Conservation (phyloP, 2,888 invertebrate genomes). For the Resseliella maxima region DNA sequence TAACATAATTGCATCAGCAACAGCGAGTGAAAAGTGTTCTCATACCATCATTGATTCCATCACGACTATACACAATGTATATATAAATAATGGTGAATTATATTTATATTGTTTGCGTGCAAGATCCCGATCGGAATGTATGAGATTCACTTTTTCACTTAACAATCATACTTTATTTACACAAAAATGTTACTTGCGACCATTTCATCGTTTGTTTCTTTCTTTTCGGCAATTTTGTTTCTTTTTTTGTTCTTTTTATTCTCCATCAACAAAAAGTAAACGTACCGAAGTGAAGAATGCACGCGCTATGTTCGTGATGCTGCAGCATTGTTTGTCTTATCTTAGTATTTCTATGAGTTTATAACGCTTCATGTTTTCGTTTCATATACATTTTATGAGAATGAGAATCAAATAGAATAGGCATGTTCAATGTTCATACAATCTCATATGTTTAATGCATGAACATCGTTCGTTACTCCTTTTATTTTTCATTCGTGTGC, state of each 20-base stretch:
- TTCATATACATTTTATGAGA: neutral
- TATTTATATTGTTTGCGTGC: slow-evolving; percentile 48
- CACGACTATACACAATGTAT: neutral
- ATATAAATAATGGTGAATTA: slow-evolving; percentile 26
- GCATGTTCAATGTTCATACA: slow-evolving; percentile 38
- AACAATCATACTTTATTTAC: slow-evolving; percentile 11
- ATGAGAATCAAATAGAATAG: slow-evolving; percentile 42
- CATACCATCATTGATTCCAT: neutral
- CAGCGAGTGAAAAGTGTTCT: too few species aligned
- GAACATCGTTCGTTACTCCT: slow-evolving; percentile 30
- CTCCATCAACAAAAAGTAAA: neutral
- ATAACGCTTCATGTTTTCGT: slow-evolving; percentile 5
- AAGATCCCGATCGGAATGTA: slow-evolving; percentile 8
- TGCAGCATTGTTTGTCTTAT: slow-evolving; percentile 41
- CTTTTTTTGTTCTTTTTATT: too few species aligned
- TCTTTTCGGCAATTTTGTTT: too few species aligned
- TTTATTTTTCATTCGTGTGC: neutral
- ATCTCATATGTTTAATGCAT: slow-evolving; percentile 53
- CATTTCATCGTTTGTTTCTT: neutral
- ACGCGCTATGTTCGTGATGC: neutral
- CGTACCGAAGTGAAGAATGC: neutral
- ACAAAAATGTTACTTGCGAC: slow-evolving; percentile 27
- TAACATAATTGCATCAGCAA: neutral
- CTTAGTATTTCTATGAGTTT: slow-evolving; percentile 23
- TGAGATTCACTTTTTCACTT: slow-evolving; percentile 48